phyloP scores from a whole-genome alignment of 2,797 vertebrate genomes.

The Apodemus agrarius region DNA sequence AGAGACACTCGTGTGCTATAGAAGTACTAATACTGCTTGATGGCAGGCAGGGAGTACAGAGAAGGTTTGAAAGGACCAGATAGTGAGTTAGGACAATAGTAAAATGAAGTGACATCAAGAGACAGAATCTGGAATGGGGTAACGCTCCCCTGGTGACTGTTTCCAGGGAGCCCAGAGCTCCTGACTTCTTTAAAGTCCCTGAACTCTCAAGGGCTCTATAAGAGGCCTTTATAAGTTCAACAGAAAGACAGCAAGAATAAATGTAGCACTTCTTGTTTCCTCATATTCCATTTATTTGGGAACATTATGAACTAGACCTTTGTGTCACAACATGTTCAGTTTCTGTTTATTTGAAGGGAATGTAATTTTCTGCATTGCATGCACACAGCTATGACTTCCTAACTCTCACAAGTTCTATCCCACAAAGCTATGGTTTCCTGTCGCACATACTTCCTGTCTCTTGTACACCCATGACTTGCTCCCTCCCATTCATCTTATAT shows the following conservation, averaged over 20 bases:
- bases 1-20: background rate
- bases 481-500: background rate
- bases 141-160: background rate
- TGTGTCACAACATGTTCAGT: background rate
- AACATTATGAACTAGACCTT: background rate
- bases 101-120: background rate
- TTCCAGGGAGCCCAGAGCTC: background rate
- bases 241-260: constrained; percentile 12
- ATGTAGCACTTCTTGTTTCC: constrained; percentile 14
- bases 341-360: background rate
- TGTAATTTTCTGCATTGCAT: background rate
- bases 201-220: background rate
- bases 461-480: background rate
- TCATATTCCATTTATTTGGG: constrained; percentile 2
- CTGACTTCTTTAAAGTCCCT: background rate
- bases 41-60: background rate
- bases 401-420: background rate
- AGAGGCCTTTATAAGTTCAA: constrained; percentile 17
- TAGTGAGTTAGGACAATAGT: background rate
- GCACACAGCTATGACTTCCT: background rate
- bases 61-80: background rate
- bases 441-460: background rate
- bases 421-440: background rate
- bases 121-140: background rate
- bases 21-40: background rate